Base-by-base conservation (phyloP, 2,797 vertebrate genomes). In the Streptopelia turtur region DNA sequence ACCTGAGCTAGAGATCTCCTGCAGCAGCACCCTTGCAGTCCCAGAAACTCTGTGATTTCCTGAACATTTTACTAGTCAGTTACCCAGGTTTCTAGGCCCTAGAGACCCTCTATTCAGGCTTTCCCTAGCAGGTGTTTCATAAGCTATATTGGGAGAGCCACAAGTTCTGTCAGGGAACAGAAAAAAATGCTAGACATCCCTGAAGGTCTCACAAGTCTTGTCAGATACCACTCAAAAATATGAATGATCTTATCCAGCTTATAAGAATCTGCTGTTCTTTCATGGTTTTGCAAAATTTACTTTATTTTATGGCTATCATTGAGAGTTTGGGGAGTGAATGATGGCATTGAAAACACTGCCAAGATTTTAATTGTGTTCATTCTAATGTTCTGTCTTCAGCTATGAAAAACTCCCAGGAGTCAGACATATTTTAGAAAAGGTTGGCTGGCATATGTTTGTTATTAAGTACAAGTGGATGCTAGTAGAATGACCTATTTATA, bases 331-430 rank as follows among this genome's bases (percentile, higher is more conserved):
- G 30, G n/a, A 94, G 35, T 66, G n/a, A 94, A 35, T 66, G 35
- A 72, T 69, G n/a, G 13, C 17, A 63, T 16, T 61, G 68, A 76
- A 91, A 94, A 74, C 43, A 37, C 13, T 77, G 63, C 78, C 75
- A 89, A 82, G 55, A 56, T 96, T 92, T 92, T 83, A 86, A 88
- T 53, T 89, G 56, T 70, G 60, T 66, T 93, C 71, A 41, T 85
- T 93, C 17, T 56, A 66, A 68, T 41, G 9, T 60, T 82, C 3
- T 21, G 10, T 93, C 72, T 87, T 93, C 2, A 1, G 24, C 64
- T 79, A 59, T 20, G 25, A 12, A 80, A 80, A 93, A 52, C 27
- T 93, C 59, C 59, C 59, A 35, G 12, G 70, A 84, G 75, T 59
- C 55, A 82, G 47, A 4, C 49, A 31, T 84, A 55, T 52, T 90